These are phyloP conservation scores for Parazoanthus atlanticus DNA, from an alignment of 92 coral and sea anemone genomes.

Conservation along the genomic window DNA sequence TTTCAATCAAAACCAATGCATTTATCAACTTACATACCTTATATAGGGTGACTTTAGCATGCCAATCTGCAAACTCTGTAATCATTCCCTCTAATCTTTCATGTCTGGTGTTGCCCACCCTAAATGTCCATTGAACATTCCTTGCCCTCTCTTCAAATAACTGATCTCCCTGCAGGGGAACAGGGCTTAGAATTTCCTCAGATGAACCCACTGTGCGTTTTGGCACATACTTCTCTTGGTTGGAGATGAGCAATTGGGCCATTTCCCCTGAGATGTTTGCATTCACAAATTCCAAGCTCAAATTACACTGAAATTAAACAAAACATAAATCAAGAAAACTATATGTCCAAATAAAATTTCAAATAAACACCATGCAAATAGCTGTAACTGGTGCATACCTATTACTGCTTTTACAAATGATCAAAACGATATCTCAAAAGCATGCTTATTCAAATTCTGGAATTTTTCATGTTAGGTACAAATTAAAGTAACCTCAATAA, in stretches of 20 bases:
- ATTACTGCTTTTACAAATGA: too few species aligned
- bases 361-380: too few species aligned
- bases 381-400: not conserved
- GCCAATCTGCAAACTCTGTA: slow-evolving; percentile 77
- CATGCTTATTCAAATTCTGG: too few species aligned
- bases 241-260: slow-evolving; percentile 33
- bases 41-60: slow-evolving; percentile 63
- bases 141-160: slow-evolving; percentile 64
- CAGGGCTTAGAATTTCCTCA: not conserved
- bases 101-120: slow-evolving; percentile 41
- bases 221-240: slow-evolving; percentile 51
- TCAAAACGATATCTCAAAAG: too few species aligned
- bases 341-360: too few species aligned
- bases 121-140: slow-evolving; percentile 61
- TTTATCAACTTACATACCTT: slow-evolving; percentile 37
- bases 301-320: slow-evolving; percentile 25
- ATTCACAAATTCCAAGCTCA: slow-evolving; percentile 32
- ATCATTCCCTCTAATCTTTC: slow-evolving; percentile 51
- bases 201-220: not conserved
- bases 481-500: too few species aligned
- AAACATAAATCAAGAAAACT: too few species aligned
- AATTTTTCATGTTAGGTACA: too few species aligned
- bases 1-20: too few species aligned
- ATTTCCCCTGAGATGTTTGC: slow-evolving; percentile 48
- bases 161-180: slow-evolving; percentile 70